Percentiles rank a stretch among this genome's conserved stretches.
Conservation (phyloP, 2,113 vertebrate genomes). For the Dasyurus viverrinus region DNA sequence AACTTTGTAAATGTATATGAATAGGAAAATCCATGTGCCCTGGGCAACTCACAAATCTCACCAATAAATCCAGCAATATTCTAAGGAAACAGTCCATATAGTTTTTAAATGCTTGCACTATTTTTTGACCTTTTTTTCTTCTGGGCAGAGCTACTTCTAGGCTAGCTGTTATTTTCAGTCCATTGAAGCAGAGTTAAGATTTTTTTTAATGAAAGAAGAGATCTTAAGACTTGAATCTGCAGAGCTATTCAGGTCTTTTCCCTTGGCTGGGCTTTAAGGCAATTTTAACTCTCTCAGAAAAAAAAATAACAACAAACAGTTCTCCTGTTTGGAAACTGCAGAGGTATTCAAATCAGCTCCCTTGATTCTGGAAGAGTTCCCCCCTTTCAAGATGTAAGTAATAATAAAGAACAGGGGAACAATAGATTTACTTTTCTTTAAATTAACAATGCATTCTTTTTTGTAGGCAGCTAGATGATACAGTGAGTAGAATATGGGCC, state of each 20-base stretch:
- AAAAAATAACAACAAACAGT: neutral
- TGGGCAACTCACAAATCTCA: neutral
- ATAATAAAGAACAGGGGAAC: neutral
- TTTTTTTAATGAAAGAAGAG: neutral
- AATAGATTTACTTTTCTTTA: neutral
- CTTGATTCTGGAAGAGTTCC: neutral
- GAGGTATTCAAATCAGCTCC: neutral
- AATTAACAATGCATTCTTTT: neutral
- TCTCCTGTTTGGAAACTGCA: neutral
- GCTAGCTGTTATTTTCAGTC: neutral
- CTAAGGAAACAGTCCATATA: neutral
- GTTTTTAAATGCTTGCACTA: neutral
- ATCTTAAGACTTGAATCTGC: neutral
- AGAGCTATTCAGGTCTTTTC: neutral
- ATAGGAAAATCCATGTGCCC: neutral
- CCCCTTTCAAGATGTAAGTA: neutral
- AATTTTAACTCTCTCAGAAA: neutral
- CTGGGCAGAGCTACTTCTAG: neutral
- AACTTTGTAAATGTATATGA: neutral
- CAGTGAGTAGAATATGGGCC: neutral
- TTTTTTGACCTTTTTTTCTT: neutral
- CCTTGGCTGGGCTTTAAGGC: neutral
- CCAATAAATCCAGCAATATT: neutral
- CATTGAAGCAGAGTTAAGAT: neutral
- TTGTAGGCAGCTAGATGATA: neutral